Base-by-base conservation (phyloP, 2,113 vertebrate genomes). In the Chloroceryle aenea region DNA sequence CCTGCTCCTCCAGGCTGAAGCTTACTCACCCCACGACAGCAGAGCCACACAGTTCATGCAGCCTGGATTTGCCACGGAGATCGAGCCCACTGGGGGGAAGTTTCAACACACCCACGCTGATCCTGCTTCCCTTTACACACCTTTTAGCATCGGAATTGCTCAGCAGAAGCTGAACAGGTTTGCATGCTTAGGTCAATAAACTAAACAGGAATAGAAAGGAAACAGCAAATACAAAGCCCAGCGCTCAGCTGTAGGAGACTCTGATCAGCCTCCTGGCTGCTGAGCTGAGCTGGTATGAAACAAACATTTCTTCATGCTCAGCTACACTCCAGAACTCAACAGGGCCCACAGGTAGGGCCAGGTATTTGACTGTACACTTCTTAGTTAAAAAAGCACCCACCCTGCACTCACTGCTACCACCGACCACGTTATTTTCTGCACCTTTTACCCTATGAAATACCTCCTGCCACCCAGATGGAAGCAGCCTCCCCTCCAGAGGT, bases 231-330 rank as follows among this genome's bases (percentile, higher is more conserved):
- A 10, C 16, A 43, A 73, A 59, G 32, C 1, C 0, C 25, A 81
- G 63, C 45, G 7, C 27, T 53, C 27, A 77, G 0, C 36, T 56
- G 5, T 0, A 0, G 6, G 19, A 43, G 4, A 18, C 43, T 5
- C 48, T 30, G 47, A 34, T 63, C 45, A 71, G 27, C 12, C 45
- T 12, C 18, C 32, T 25, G 38, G 30, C 21, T 50, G 12, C 45
- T 21, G 18, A 25, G 42, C 17, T 7, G n/a, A 36, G 14, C 4
- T 4, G 0, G 11, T 6, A 27, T 0, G 34, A 82, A 74, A 16
- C 25, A 50, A 48, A 53, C 32, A 18, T 13, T 27, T 64, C 26
- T 53, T 32, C 30, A 21, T 1, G 6, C 12, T 11, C 40, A 36
- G 26, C 32, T 12, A 55, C 52, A 11, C 7, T 5, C n/a, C 17